Conservation (phyloP, 1,140 invertebrate species). For the Drosophila rufa region DNA sequence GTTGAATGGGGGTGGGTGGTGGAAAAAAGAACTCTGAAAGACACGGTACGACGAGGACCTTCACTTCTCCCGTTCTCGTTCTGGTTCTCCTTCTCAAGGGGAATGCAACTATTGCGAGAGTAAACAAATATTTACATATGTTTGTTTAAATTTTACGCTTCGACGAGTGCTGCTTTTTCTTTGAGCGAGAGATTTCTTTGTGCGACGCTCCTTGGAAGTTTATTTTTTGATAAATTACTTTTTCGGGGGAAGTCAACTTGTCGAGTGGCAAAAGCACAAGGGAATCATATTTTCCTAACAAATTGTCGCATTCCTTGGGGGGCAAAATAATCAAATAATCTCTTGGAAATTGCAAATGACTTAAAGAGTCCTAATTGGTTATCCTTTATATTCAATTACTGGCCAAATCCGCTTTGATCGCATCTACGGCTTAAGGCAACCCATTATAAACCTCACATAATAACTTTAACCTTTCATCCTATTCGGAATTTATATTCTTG, state of each 20-base stretch:
- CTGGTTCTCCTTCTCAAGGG: constrained; percentile 13
- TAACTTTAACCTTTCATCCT: constrained; percentile 27
- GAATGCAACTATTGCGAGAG: constrained; percentile 35
- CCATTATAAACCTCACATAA: neutral
- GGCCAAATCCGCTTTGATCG: constrained; percentile 12
- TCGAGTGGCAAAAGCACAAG: constrained; percentile 19
- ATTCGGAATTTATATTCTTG: constrained; percentile 9
- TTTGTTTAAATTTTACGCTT: constrained; percentile 54
- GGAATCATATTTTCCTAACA: constrained; percentile 18
- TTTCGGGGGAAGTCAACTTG: constrained; percentile 15
- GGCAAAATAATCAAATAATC: constrained; percentile 25
- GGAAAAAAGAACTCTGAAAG: neutral
- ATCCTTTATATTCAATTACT: constrained; percentile 23
- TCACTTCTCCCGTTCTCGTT: constrained; percentile 10
- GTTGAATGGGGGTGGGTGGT: constrained; percentile 20
- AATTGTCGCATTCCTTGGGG: neutral
- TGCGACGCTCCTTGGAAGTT: constrained; percentile 12
- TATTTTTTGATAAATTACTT: constrained; percentile 56
- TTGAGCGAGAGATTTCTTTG: constrained; percentile 37
- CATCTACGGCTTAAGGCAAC: neutral
- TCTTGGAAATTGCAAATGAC: neutral
- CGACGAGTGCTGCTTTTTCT: constrained; percentile 18
- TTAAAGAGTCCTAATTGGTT: neutral
- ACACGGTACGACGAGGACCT: constrained; percentile 15
- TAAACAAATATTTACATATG: constrained; percentile 66